phyloP scores from a whole-genome alignment of 2,888 invertebrate genomes.

The Linyphia triangularis region DNA sequence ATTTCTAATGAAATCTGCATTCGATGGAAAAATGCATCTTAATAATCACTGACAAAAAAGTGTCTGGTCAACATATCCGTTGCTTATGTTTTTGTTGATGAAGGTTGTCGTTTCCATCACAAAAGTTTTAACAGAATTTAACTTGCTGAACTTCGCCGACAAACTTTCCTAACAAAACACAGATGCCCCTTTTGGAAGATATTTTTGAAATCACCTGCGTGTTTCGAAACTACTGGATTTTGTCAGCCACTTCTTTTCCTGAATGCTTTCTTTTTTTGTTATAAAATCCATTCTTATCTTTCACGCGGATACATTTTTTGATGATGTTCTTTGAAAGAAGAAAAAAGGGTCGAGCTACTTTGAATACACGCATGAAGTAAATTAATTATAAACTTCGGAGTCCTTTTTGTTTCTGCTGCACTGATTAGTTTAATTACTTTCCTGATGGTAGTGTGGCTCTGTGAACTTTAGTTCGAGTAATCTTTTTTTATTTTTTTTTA shows the following conservation, averaged over 20 bases:
- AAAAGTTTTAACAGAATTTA: not conserved
- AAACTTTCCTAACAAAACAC: conserved; percentile 52
- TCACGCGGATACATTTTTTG: conserved; percentile 52
- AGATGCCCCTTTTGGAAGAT: conserved; percentile 10
- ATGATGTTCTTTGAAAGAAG: conserved; percentile 32
- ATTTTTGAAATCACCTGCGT: conserved; percentile 22
- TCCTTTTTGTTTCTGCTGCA: conserved; percentile 67
- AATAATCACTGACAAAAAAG: too few species aligned
- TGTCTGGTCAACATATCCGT: too few species aligned
- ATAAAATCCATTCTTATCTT: conserved; percentile 42
- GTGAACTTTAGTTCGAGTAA: conserved; percentile 45
- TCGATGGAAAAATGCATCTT: too few species aligned
- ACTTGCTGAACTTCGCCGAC: conserved; percentile 10
- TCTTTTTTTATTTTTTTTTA: not conserved
- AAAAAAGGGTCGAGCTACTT: conserved; percentile 2
- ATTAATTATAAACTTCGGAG: conserved; percentile 68
- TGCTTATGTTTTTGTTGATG: not conserved
- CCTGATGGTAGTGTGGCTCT: conserved; percentile 34
- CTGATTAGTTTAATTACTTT: conserved; percentile 71
- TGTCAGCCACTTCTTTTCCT: conserved; percentile 31
- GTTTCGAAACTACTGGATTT: conserved; percentile 53
- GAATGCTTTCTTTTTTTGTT: conserved; percentile 24
- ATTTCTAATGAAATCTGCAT: too few species aligned
- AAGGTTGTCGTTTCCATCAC: not conserved
- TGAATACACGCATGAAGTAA: conserved; percentile 44